A percentile compares a stretch with the other conserved stretches of the same genome.
Evolutionary conservation across 2,888 invertebrate genomes (phyloP).

Genomic region (Ectemnius cavifrons): DNA sequence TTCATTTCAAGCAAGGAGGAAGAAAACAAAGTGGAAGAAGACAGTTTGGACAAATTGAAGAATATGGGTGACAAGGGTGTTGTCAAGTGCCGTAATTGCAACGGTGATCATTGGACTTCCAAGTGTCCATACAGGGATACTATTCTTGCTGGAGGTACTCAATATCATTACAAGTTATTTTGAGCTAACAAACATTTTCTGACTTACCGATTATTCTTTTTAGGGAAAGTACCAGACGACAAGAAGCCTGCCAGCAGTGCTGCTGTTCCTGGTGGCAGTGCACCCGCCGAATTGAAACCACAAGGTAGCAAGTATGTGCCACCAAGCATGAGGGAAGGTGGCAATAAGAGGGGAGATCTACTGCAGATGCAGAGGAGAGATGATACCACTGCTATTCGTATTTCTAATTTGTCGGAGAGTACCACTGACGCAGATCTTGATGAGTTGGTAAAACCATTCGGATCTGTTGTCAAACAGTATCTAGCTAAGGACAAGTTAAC

Average conservation of each 20-base stretch:
- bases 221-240: slow-evolving; percentile 74
- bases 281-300: slow-evolving; percentile 72
- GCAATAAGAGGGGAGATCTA: slow-evolving; percentile 85
- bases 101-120: slow-evolving; percentile 98
- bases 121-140: slow-evolving; percentile 99
- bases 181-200: neutral
- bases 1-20: slow-evolving; percentile 93
- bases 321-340: slow-evolving; percentile 92
- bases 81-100: slow-evolving; percentile 93
- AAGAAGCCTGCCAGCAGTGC: slow-evolving; percentile 70
- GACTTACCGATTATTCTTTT: neutral
- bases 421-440: slow-evolving; percentile 97
- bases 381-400: slow-evolving; percentile 94
- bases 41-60: slow-evolving; percentile 90
- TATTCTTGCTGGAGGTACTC: slow-evolving; percentile 82
- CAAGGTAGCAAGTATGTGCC: slow-evolving; percentile 89
- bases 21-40: slow-evolving; percentile 91
- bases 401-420: slow-evolving; percentile 97
- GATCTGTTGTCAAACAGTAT: slow-evolving; percentile 94
- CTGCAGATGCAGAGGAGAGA: slow-evolving; percentile 85
- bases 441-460: slow-evolving; percentile 96
- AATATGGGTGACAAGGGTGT: slow-evolving; percentile 83
- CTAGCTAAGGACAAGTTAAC: slow-evolving; percentile 95
- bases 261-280: slow-evolving; percentile 66
- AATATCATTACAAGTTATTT: neutral